Conservation (phyloP, 2,113 vertebrate genomes). For the Eleginops maclovinus region DNA sequence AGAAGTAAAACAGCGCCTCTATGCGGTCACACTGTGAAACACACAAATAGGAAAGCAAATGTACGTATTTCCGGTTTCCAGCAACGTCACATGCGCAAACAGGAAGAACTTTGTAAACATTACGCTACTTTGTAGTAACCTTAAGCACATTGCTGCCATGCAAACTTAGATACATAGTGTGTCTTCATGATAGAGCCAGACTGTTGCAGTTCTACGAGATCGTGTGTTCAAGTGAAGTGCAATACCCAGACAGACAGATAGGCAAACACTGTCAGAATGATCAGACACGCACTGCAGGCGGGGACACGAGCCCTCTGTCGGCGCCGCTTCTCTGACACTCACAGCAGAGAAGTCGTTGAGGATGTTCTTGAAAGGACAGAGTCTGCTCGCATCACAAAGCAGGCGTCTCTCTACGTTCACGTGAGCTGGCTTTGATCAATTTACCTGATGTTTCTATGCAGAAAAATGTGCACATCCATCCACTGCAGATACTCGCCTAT, state of each 20-base stretch:
- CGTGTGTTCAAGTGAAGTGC: neutral
- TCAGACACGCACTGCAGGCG: neutral
- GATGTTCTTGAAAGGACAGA: neutral
- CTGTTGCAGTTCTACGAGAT: no score
- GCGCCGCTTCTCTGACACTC: conserved; percentile 18
- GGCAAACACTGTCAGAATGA: neutral
- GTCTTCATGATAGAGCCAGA: neutral
- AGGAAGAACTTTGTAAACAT: neutral
- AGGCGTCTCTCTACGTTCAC: conserved; percentile 84
- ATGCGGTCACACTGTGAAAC: conserved; percentile 20
- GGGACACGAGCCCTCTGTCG: conserved; percentile 13
- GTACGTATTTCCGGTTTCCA: conserved; percentile 40
- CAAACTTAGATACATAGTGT: neutral
- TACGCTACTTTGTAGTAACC: neutral
- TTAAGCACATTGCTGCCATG: neutral
- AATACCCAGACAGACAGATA: neutral
- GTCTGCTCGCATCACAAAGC: conserved; percentile 22
- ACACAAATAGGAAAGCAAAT: conserved; percentile 15
- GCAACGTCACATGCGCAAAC: neutral
- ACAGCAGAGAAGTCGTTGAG: neutral
- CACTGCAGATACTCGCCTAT: neutral
- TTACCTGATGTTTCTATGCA: neutral
- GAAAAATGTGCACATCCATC: neutral
- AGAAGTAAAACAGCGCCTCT: conserved; percentile 40
- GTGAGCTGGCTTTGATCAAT: conserved; percentile 69